phyloP scores from a whole-genome alignment of 2,888 invertebrate species.

The Schizaphis graminum region DNA sequence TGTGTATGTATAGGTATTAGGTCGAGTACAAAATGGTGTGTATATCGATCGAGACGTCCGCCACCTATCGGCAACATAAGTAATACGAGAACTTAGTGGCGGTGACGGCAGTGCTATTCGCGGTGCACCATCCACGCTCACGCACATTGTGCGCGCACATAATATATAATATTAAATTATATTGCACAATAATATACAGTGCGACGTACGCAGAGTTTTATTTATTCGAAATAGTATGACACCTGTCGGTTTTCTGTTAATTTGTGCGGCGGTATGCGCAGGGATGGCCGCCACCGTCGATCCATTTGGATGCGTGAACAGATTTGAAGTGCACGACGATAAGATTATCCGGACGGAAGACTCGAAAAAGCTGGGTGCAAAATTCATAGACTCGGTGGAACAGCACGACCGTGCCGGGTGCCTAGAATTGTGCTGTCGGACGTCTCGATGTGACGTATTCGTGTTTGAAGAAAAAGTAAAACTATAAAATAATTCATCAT shows the following conservation, averaged over 20 bases:
- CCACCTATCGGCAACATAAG: background rate
- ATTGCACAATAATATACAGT: background rate
- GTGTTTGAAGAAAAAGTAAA: constrained; percentile 91
- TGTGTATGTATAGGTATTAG: background rate
- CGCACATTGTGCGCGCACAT: background rate
- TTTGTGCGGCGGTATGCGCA: background rate
- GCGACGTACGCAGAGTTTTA: background rate
- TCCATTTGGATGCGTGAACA: constrained; percentile 71
- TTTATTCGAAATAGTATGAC: background rate
- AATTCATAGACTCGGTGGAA: constrained; percentile 88
- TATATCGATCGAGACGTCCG: background rate
- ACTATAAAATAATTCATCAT: constrained; percentile 61
- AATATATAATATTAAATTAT: background rate
- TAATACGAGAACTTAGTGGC: background rate
- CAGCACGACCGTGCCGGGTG: constrained; percentile 86
- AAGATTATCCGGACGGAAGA: constrained; percentile 93
- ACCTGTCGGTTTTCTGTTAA: background rate
- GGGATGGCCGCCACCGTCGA: background rate
- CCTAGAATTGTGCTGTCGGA: constrained; percentile 88
- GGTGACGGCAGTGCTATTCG: background rate
- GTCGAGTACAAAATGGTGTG: background rate
- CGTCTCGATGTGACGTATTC: constrained; percentile 89
- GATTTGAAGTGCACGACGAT: constrained; percentile 88
- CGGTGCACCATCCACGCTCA: background rate
- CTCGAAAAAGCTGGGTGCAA: constrained; percentile 89